phyloP scores from a whole-genome alignment of 1,140 invertebrate genomes.

The Drosophila arawakana region DNA sequence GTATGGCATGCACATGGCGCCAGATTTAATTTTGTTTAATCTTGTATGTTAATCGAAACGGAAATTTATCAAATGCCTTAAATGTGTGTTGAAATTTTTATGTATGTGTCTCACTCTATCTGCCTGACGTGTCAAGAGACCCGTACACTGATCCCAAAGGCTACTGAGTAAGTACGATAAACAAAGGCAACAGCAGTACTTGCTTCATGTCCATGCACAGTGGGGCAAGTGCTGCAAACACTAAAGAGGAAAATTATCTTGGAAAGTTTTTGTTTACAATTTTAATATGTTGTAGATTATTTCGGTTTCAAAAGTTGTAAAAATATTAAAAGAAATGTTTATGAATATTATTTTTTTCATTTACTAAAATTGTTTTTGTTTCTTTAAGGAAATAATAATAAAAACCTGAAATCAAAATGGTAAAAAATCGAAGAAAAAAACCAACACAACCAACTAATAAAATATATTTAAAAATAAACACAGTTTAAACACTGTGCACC shows the following conservation, averaged over 20 bases:
- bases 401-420: too few relatives aligned
- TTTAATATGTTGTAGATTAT: neutral
- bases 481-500: neutral
- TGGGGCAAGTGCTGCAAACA: neutral
- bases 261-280: too few relatives aligned
- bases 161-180: neutral
- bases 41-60: conserved; percentile 1
- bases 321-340: neutral
- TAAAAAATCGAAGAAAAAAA: too few relatives aligned
- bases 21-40: neutral
- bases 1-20: conserved; percentile 55
- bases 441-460: too few relatives aligned
- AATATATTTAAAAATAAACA: neutral
- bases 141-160: neutral
- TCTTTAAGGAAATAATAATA: neutral
- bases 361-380: neutral
- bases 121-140: neutral
- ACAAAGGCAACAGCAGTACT: neutral
- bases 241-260: too few relatives aligned
- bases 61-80: neutral
- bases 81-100: neutral
- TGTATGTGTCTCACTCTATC: neutral
- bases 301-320: neutral
- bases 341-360: neutral
- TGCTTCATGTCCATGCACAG: neutral